A percentile compares a stretch with the other conserved stretches of the same genome.
Evolutionary conservation across 2,113 vertebrate species (phyloP).

Genomic region (Aix galericulata): DNA sequence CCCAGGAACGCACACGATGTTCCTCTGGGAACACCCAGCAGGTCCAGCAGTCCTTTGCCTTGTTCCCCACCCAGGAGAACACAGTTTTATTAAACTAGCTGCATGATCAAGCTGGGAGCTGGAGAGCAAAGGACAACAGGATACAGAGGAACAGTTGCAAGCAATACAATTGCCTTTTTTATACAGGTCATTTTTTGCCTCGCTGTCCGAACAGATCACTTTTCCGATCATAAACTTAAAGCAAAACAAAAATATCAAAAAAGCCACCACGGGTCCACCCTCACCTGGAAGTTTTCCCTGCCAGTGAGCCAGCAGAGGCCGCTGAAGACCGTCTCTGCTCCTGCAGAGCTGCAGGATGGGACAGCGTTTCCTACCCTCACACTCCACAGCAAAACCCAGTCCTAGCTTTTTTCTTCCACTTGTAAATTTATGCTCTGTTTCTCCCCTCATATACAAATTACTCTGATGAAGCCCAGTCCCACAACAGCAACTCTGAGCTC

Average conservation of each 20-base stretch:
- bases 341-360: not conserved
- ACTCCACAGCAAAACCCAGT: not conserved
- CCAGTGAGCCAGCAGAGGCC: not conserved
- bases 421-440: not conserved
- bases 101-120: not conserved
- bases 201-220: rapidly evolving
- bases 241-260: too few relatives aligned
- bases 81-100: not conserved
- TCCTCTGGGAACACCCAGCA: not conserved
- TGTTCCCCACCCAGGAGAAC: not conserved
- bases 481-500: not conserved
- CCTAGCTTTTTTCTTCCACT: not conserved
- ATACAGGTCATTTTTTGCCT: not conserved
- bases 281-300: not conserved
- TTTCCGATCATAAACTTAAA: not conserved
- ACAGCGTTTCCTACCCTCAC: not conserved
- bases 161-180: not conserved
- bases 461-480: not conserved
- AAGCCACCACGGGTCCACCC: not conserved
- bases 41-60: too few relatives aligned
- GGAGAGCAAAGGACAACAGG: not conserved
- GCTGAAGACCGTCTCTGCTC: not conserved
- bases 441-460: not conserved
- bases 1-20: not conserved
- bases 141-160: rapidly evolving